Conservation (phyloP, 2,888 invertebrate genomes). For the Opisthograptis luteolata region DNA sequence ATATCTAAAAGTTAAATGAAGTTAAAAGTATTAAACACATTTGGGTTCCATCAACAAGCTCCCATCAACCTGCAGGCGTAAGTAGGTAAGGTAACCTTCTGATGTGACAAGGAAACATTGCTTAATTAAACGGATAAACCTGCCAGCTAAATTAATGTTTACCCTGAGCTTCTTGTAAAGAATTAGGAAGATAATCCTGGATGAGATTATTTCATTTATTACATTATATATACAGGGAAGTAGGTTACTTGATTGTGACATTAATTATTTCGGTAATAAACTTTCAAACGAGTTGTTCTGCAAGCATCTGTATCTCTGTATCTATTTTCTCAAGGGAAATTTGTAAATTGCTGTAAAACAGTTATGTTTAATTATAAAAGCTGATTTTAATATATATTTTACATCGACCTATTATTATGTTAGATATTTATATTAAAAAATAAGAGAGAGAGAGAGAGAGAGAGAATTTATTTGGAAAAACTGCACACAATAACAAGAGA, state of each 20-base stretch:
- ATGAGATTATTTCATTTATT: conserved; percentile 28
- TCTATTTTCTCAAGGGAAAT: conserved; percentile 14
- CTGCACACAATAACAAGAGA: too few relatives aligned
- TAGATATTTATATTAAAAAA: too few relatives aligned
- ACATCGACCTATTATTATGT: too few relatives aligned
- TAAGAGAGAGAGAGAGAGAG: too few relatives aligned
- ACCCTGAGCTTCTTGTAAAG: conserved; percentile 23
- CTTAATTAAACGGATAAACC: conserved; percentile 26
- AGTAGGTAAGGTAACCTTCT: conserved; percentile 7
- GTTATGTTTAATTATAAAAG: too few relatives aligned
- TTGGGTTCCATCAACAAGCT: too few relatives aligned
- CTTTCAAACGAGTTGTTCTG: conserved; percentile 4
- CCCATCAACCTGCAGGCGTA: conserved; percentile 3
- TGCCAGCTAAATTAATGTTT: conserved; percentile 27
- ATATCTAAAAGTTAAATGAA: too few relatives aligned
- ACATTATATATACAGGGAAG: conserved; percentile 18
- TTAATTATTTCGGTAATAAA: conserved; percentile 18
- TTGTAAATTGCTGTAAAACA: background rate
- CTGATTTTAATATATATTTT: too few relatives aligned
- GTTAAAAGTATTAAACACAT: too few relatives aligned
- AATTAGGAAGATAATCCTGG: conserved; percentile 24
- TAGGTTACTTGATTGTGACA: conserved; percentile 26
- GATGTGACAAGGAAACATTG: conserved; percentile 29
- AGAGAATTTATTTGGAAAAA: too few relatives aligned
- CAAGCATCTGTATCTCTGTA: conserved; percentile 3